phyloP scores from a whole-genome alignment of 2,888 invertebrate genomes.

The Lydus trimaculatus region DNA sequence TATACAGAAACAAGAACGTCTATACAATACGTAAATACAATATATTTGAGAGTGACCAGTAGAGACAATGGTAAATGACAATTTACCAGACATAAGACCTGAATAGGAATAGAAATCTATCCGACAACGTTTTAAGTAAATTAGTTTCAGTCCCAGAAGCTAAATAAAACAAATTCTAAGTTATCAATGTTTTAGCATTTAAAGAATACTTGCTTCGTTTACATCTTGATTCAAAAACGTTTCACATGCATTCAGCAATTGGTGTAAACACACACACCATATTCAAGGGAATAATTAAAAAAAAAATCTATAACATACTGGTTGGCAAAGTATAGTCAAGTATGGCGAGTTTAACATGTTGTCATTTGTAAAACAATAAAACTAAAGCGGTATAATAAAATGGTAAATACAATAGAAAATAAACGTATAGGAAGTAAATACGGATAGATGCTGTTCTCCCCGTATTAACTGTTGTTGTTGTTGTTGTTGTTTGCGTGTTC shows the following conservation, averaged over 20 bases:
- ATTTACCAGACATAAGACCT: slow-evolving; percentile 27
- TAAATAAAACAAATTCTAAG: neutral
- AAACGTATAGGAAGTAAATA: slow-evolving; percentile 14
- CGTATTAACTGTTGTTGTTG: slow-evolving; percentile 14
- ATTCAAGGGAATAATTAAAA: too few relatives aligned
- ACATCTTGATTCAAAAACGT: too few relatives aligned
- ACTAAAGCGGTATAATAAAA: neutral
- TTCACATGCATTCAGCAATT: neutral
- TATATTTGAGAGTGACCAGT: slow-evolving; percentile 13
- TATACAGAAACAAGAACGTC: slow-evolving; percentile 11
- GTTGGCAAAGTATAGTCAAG: too few relatives aligned
- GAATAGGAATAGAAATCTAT: neutral
- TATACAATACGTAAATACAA: neutral
- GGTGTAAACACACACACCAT: neutral
- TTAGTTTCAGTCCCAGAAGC: neutral
- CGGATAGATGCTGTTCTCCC: neutral
- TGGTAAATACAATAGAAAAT: neutral
- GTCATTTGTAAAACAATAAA: neutral
- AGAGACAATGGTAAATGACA: slow-evolving; percentile 43
- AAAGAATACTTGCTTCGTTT: neutral
- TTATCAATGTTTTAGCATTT: too few relatives aligned
- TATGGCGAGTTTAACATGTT: too few relatives aligned
- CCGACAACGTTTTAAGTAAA: neutral
- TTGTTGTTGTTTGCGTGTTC: slow-evolving; percentile 46
- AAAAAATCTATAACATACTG: too few relatives aligned